Conservation (phyloP, 2,888 invertebrate species). For the Molorchus minor region DNA sequence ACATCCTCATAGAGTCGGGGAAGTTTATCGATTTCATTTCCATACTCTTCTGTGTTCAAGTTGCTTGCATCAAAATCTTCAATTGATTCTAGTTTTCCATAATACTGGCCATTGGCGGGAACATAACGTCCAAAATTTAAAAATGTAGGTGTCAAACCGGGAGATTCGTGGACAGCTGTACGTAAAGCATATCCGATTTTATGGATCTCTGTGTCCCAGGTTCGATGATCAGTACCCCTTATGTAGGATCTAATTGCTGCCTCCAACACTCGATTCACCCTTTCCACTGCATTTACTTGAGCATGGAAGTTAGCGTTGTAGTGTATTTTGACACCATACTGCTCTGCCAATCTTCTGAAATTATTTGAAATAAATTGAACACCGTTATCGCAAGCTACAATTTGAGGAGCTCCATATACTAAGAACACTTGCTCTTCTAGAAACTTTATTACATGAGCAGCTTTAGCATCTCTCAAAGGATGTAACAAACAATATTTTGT, state of each 20-base stretch:
- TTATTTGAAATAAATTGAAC: slow-evolving; percentile 14
- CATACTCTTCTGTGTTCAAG: neutral
- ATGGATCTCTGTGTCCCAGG: slow-evolving; percentile 25
- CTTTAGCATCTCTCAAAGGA: slow-evolving; percentile 10
- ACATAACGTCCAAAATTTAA: slow-evolving; percentile 35
- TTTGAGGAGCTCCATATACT: slow-evolving; percentile 26
- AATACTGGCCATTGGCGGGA: slow-evolving; percentile 27
- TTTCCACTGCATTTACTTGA: slow-evolving; percentile 34
- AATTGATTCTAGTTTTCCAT: slow-evolving; percentile 11
- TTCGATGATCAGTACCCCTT: slow-evolving; percentile 26
- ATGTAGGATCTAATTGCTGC: slow-evolving; percentile 34
- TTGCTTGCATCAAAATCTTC: neutral
- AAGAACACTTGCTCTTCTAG: slow-evolving; percentile 26
- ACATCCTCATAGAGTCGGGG: neutral
- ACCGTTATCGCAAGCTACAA: slow-evolving; percentile 32
- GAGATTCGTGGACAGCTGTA: slow-evolving; percentile 31
- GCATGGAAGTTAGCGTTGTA: slow-evolving; percentile 25
- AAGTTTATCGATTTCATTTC: neutral
- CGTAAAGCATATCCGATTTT: slow-evolving; percentile 32
- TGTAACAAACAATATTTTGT: slow-evolving; percentile 16
- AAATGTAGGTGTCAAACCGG: slow-evolving; percentile 29
- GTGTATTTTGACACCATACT: slow-evolving; percentile 1
- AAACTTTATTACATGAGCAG: slow-evolving; percentile 9
- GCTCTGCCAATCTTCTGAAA: no score
- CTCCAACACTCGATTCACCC: slow-evolving; percentile 28